These are phyloP conservation scores for Chrysodeixis includens DNA, from an alignment of 2,888 invertebrate genomes.

Conservation along the genomic window DNA sequence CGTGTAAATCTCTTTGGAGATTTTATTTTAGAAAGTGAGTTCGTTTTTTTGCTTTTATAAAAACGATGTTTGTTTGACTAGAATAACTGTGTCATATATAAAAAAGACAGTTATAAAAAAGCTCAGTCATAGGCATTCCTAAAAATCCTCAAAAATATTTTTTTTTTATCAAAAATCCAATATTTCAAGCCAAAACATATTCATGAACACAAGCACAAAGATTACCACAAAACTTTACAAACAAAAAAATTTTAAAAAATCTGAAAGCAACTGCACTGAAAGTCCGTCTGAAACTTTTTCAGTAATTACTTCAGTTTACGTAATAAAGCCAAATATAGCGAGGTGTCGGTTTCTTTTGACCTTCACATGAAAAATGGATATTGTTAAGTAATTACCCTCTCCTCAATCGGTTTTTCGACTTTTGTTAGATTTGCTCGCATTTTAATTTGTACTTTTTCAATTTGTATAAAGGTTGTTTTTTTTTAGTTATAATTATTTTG, in stretches of 20 bases:
- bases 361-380: slow-evolving; percentile 62
- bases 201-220: background rate
- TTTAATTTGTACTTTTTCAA: slow-evolving; percentile 40
- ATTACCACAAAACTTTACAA: background rate
- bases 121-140: no score
- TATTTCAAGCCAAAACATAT: no score
- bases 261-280: background rate
- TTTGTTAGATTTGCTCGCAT: slow-evolving; percentile 40
- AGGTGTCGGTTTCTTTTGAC: slow-evolving; percentile 41
- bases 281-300: slow-evolving; percentile 10
- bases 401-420: slow-evolving; percentile 43
- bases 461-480: slow-evolving; percentile 12
- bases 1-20: no score
- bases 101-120: no score
- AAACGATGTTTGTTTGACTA: no score
- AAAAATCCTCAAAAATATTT: no score
- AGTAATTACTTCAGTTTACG: slow-evolving; percentile 40
- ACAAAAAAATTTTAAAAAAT: background rate
- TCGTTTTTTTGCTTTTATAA: no score
- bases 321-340: slow-evolving; percentile 29
- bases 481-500: slow-evolving; percentile 5
- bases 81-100: no score
- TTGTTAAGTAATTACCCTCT: slow-evolving; percentile 55
- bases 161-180: no score
- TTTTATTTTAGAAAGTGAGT: no score